Base-by-base conservation (phyloP, 1,140 invertebrate species). In the Dufourea novaeangliae region DNA sequence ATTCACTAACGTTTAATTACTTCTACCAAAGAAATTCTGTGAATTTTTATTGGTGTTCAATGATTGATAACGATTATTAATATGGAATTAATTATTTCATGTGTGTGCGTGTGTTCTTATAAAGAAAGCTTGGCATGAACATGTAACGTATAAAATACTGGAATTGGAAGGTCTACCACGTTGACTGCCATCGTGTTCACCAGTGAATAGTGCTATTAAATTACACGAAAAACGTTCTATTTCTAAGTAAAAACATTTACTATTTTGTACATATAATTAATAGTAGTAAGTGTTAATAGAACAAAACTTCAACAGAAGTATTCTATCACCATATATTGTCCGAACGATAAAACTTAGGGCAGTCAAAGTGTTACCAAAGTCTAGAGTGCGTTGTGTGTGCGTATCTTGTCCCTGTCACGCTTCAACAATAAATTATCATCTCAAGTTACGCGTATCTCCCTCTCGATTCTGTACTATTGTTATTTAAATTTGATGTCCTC, bases 401-500 rank as follows among this genome's bases (percentile, higher is more conserved):
- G 3, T 14, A n/a, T 11, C 52, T 44, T 39, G 22, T 50, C 11
- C 25, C 34, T 39, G 32, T 44, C 2, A 68, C 25, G 11, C 1
- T 34, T 22, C 10, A 80, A 52, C 32, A 69, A 69, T 73, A n/a
- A 34, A 0, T 52, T 75, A 59, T 5, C 14, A 46, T 44, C 27
- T 39, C 5, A 50, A 59, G 1, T 39, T 79, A 62, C 22, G 34
- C 37, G 37, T 63, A 52, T 10, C 57, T 62, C n/a, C 52, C 46
- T 32, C 29, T 41, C n/a, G 39, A 61, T 62, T 2, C 11, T 14
- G 46, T 61, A 41, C 2, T 39, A 66, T 75, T 62, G 32, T 72
- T 71, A 78, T 82, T 74, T 57, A 75, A 50, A 74, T 72, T 62
- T 39, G 50, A 17, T n/a, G 25, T 32, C 68, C 22, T 57, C 8